phyloP scores from a whole-genome alignment of 2,888 invertebrate genomes.

The Mesoligia furuncula region DNA sequence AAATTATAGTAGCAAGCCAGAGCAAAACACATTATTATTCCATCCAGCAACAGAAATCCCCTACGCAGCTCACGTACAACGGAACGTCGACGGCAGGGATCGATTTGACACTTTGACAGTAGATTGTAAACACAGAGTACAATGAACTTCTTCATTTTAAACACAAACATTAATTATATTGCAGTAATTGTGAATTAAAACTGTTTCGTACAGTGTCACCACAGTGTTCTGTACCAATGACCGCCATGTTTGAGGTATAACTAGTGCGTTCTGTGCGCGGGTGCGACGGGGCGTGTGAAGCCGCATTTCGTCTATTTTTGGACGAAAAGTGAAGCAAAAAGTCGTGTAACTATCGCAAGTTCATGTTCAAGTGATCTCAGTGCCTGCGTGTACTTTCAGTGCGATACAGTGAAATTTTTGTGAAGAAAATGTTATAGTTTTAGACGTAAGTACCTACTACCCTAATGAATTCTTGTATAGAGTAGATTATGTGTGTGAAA shows the following conservation, averaged over 20 bases:
- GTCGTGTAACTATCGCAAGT: slow-evolving; percentile 48
- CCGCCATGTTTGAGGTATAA: slow-evolving; percentile 43
- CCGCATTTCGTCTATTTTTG: slow-evolving; percentile 59
- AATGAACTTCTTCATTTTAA: slow-evolving; percentile 80
- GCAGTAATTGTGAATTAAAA: slow-evolving; percentile 76
- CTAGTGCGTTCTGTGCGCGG: slow-evolving; percentile 39
- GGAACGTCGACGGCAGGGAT: slow-evolving; percentile 51
- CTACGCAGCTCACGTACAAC: slow-evolving; percentile 27
- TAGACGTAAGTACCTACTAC: slow-evolving; percentile 37
- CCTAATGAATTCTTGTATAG: neutral
- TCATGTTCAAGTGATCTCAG: slow-evolving; percentile 55
- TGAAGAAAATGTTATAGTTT: slow-evolving; percentile 12
- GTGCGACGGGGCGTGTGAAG: slow-evolving; percentile 74
- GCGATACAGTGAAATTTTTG: slow-evolving; percentile 24
- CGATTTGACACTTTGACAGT: slow-evolving; percentile 69
- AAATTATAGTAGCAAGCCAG: neutral
- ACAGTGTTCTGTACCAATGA: slow-evolving; percentile 18
- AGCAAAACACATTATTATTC: neutral
- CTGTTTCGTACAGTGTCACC: slow-evolving; percentile 64
- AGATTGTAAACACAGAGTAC: slow-evolving; percentile 84
- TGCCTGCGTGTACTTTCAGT: slow-evolving; percentile 38
- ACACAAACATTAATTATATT: slow-evolving; percentile 72
- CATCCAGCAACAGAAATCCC: neutral
- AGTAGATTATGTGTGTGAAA: neutral
- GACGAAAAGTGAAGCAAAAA: slow-evolving; percentile 50